Evolutionary conservation across 2,113 vertebrate genomes (phyloP), one percentile per base, ranked within the genome.

Genomic region (Dicerorhinus sumatrensis): DNA sequence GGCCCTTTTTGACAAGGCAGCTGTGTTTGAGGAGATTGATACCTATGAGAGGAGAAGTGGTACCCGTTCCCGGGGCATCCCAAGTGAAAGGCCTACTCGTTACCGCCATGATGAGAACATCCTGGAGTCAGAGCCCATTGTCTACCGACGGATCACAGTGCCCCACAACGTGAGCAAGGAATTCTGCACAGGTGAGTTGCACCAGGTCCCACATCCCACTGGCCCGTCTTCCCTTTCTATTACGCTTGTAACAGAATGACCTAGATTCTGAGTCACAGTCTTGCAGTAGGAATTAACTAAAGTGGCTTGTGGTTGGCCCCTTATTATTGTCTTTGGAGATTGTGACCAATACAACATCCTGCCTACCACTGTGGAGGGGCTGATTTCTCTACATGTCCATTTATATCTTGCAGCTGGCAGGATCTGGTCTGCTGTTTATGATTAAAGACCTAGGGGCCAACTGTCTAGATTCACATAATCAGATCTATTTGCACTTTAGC

Each of bases 41-140:
- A 99, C 99, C 0, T 99, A 99, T 0, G 99, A 99, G 97, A 99
- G 99, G 29, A 99, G 99, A 92, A 98, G 98, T 0, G 99, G 99
- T 16, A 98, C 99, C 0, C 99, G 99, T 42, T 99, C 99, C 51
- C 98, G 99, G 0, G 99, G 99, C 0, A 99, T 99, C 6, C 99
- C 99, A 2, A 99, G 48, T 5, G 99, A 99, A 73, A 99, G 99
- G 93, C 99, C 99, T 0, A 94, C 99, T 16, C 99, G 99, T 2
- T 99, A 99, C 85, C 99, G 99, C 54, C 99, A 99, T 0, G 99
- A 99, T 2, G 99, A 99, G 98, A 99, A 99, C 98, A 99, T 99
- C 97, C 96, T 99, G 89, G 99, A 99, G 91, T 99, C 99, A 0
- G 99, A 99, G 98, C 99, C 99, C 72, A 98, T 99, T 0, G 99